Evolutionary conservation across 2,888 invertebrate species (phyloP).

Genomic region (Tromatobia lineatoria): DNA sequence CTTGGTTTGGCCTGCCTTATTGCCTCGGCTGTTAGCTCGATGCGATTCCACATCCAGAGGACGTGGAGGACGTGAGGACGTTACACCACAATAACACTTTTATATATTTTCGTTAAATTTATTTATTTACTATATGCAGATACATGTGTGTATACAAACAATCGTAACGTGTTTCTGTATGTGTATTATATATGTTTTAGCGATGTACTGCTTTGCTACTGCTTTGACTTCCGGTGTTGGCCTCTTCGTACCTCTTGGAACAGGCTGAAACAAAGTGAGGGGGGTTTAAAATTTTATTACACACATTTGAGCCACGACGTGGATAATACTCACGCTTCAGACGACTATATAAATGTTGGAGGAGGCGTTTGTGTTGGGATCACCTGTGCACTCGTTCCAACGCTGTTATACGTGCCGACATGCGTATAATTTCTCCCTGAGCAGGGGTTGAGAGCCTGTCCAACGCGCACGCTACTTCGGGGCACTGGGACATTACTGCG

Average conservation of each 20-base stretch:
- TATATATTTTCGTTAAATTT: not conserved
- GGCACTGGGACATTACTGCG: slow-evolving; percentile 23
- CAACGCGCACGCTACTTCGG: slow-evolving; percentile 9
- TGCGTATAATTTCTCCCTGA: slow-evolving; percentile 51
- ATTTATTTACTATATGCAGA: too few species aligned
- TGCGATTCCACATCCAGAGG: slow-evolving; percentile 46
- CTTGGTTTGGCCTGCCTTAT: slow-evolving; percentile 55
- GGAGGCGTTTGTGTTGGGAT: not conserved
- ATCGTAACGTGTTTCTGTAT: slow-evolving; percentile 1
- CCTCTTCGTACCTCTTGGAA: not conserved
- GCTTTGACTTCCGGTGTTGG: slow-evolving; percentile 18
- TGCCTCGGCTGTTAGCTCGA: slow-evolving; percentile 46
- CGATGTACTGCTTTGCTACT: slow-evolving; percentile 32
- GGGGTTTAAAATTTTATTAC: slow-evolving; percentile 38
- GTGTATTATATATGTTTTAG: slow-evolving; percentile 30
- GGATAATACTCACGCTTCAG: not conserved
- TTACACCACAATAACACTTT: not conserved
- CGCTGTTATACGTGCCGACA: slow-evolving; percentile 52
- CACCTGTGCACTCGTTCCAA: not conserved
- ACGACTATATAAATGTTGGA: not conserved
- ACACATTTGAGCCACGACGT: slow-evolving; percentile 20
- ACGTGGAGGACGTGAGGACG: not conserved
- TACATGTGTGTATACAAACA: not conserved
- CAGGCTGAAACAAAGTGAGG: not conserved
- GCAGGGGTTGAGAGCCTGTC: not conserved